Conservation (phyloP, 2,888 invertebrate genomes). For the Pammene aurita region DNA sequence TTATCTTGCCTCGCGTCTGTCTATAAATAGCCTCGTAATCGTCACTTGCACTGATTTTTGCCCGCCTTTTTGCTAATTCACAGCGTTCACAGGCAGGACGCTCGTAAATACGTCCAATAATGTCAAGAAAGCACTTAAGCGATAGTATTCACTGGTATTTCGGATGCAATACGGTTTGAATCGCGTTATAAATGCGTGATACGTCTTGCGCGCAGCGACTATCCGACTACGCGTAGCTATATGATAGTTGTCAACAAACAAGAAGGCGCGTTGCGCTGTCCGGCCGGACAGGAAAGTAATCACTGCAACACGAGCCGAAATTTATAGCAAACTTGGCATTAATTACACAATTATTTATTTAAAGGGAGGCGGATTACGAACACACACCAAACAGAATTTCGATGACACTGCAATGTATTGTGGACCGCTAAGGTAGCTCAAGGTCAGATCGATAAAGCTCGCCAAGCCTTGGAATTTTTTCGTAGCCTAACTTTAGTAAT, state of each 20-base stretch:
- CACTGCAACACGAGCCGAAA: slow-evolving; percentile 24
- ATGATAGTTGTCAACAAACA: slow-evolving; percentile 65
- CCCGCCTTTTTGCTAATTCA: slow-evolving; percentile 72
- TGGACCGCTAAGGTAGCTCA: slow-evolving; percentile 26
- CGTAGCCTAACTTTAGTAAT: slow-evolving; percentile 8
- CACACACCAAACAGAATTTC: slow-evolving; percentile 22
- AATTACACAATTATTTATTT: slow-evolving; percentile 19
- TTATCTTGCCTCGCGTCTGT: slow-evolving; percentile 64
- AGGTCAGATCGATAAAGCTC: slow-evolving; percentile 41
- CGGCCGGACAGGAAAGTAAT: slow-evolving; percentile 47
- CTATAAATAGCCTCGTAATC: slow-evolving; percentile 77
- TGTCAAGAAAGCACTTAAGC: slow-evolving; percentile 55
- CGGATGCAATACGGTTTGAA: slow-evolving; percentile 55
- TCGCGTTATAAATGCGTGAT: slow-evolving; percentile 60
- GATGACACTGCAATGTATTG: slow-evolving; percentile 39
- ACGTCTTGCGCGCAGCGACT: slow-evolving; percentile 68
- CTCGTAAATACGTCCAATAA: slow-evolving; percentile 50
- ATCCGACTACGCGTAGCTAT: slow-evolving; percentile 63
- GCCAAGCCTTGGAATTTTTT: slow-evolving; percentile 28
- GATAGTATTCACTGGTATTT: slow-evolving; percentile 55
- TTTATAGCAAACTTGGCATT: slow-evolving; percentile 17
- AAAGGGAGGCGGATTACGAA: slow-evolving; percentile 8
- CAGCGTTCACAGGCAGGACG: slow-evolving; percentile 53
- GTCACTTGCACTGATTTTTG: slow-evolving; percentile 74
- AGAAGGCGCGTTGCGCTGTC: slow-evolving; percentile 54